Conservation (phyloP, 2,113 vertebrate genomes). For the Semicossyphus pulcher region DNA sequence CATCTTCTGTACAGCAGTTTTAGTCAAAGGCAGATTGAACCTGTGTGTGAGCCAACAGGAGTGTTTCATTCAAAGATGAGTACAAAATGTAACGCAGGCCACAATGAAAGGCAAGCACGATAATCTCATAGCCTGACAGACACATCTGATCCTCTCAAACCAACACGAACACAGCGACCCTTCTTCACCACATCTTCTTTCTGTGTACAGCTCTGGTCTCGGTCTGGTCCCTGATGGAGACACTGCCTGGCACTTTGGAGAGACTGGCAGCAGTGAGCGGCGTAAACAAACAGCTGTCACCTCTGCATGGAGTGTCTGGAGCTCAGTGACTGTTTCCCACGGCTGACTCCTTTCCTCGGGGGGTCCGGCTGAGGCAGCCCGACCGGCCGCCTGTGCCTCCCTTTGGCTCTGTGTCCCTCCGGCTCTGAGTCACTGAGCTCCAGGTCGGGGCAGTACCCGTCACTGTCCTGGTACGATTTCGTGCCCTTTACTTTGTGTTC, state of each 20-base stretch:
- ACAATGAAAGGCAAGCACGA: conserved; percentile 21
- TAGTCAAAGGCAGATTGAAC: conserved; percentile 40
- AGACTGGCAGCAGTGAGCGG: conserved; percentile 3
- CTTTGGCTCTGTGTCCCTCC: conserved; percentile 84
- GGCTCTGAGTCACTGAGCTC: conserved; percentile 97
- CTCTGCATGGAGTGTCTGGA: conserved; percentile 90
- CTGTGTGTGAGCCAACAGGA: conserved; percentile 2
- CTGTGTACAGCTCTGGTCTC: not conserved
- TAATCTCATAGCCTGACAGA: conserved; percentile 21
- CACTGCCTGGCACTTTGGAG: conserved; percentile 44
- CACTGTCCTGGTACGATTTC: conserved; percentile 89
- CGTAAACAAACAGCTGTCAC: conserved; percentile 85
- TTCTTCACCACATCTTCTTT: not conserved
- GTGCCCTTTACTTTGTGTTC: conserved; percentile 79
- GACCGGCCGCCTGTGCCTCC: conserved; percentile 83
- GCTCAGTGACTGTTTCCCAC: conserved; percentile 85
- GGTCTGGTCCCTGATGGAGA: conserved; percentile 33
- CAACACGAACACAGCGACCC: not conserved
- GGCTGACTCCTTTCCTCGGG: conserved; percentile 71
- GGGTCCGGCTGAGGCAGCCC: conserved; percentile 76
- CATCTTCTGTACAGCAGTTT: conserved; percentile 50
- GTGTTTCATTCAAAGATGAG: conserved; percentile 27
- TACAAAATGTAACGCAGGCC: conserved; percentile 41
- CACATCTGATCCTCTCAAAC: not conserved
- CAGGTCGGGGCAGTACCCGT: conserved; percentile 96